phyloP scores from a whole-genome alignment of 2,797 vertebrate genomes.

The Enteromius mattozi region DNA sequence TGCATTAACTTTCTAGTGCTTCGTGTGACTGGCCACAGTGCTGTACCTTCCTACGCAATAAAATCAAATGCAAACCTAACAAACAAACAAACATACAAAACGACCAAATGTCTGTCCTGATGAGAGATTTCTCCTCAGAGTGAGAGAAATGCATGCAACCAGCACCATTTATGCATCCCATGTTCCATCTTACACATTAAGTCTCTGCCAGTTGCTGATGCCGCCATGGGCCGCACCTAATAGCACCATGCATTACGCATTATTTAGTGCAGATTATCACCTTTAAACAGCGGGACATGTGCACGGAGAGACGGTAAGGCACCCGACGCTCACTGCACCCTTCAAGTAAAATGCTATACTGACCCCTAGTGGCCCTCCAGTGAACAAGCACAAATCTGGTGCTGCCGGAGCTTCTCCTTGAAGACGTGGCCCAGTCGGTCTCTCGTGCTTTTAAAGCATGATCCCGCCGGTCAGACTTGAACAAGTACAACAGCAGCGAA shows the following conservation, averaged over 20 bases:
- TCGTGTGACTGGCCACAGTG: conserved; percentile 36
- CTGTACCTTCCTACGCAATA: conserved; percentile 21
- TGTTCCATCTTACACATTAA: conserved; percentile 28
- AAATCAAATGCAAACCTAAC: conserved; percentile 3
- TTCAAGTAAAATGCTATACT: conserved; percentile 46
- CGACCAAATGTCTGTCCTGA: conserved; percentile 18
- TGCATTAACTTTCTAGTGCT: conserved; percentile 11
- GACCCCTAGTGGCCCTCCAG: conserved; percentile 60
- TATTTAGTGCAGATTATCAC: conserved; percentile 79
- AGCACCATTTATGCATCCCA: conserved; percentile 53
- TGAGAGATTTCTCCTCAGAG: conserved; percentile 51
- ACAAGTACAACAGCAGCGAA: conserved; percentile 76
- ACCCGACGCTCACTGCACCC: conserved; percentile 48
- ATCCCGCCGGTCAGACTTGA: conserved; percentile 51
- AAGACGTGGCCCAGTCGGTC: not conserved
- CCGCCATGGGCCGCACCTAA: conserved; percentile 54
- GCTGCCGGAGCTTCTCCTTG: conserved; percentile 1
- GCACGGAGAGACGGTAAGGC: conserved; percentile 56
- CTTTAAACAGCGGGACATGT: conserved; percentile 58
- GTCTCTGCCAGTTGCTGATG: conserved; percentile 39
- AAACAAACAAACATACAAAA: conserved; percentile 1
- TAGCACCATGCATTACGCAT: conserved; percentile 82
- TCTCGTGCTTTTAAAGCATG: conserved; percentile 53
- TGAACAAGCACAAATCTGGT: conserved; percentile 19
- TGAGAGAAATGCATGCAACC: conserved; percentile 55